Percentiles rank a stretch among this genome's conserved stretches.
These are phyloP conservation scores for Chelonus insularis DNA, from an alignment of 1,140 invertebrate species.

Conservation along the genomic window DNA sequence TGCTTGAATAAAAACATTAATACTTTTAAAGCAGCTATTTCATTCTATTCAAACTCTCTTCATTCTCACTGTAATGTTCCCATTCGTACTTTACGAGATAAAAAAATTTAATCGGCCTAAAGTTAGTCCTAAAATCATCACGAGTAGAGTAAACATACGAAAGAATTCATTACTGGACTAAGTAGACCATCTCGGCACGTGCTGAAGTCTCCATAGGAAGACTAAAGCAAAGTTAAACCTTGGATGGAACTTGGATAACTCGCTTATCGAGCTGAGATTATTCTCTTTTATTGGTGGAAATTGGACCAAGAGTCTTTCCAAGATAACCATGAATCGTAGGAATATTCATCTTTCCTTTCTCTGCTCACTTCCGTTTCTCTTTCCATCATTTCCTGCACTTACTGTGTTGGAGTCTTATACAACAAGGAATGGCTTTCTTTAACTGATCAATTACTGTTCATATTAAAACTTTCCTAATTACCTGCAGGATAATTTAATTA, in stretches of 20 bases:
- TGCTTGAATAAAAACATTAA: no score
- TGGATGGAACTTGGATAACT: constrained; percentile 26
- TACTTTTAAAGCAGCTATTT: no score
- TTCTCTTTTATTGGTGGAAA: constrained; percentile 27
- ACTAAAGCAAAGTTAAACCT: neutral
- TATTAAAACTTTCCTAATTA: no score
- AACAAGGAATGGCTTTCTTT: no score
- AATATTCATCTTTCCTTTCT: neutral
- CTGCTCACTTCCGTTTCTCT: neutral
- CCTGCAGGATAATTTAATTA: no score
- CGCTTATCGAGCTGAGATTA: constrained; percentile 29
- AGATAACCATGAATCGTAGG: neutral
- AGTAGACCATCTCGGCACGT: constrained; percentile 6
- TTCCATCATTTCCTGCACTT: no score
- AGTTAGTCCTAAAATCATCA: no score
- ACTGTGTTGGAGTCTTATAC: no score
- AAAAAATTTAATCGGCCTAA: neutral
- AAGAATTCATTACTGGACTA: neutral
- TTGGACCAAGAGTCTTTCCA: neutral
- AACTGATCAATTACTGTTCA: no score
- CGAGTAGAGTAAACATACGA: neutral
- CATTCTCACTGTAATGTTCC: no score
- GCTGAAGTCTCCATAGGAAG: constrained; percentile 5
- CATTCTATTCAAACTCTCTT: no score
- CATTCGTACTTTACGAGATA: no score